These are phyloP conservation scores for Caenorhabditis plicata DNA, from an alignment of 2,888 invertebrate genomes.

Conservation along the genomic window DNA sequence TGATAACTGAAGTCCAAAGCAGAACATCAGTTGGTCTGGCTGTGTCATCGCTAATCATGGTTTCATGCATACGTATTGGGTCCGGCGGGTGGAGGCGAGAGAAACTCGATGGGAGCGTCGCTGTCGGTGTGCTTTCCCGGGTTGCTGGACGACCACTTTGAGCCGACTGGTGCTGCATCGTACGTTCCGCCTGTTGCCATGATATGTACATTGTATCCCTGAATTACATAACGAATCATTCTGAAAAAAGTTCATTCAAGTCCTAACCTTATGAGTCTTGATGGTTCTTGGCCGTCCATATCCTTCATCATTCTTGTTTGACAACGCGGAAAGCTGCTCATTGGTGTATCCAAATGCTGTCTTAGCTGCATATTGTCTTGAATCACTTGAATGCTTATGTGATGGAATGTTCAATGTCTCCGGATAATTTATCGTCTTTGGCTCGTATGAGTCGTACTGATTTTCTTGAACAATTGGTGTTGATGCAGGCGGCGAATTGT, in stretches of 20 bases:
- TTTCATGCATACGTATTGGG: conserved; percentile 10
- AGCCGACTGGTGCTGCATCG: conserved; percentile 33
- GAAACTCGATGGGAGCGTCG: conserved; percentile 4
- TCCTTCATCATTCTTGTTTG: conserved; percentile 3
- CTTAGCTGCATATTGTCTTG: conserved; percentile 24
- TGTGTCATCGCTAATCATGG: not conserved
- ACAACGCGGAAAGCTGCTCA: conserved; percentile 21
- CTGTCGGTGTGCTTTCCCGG: not conserved
- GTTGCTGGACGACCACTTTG: conserved; percentile 15
- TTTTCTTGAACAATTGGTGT: not conserved
- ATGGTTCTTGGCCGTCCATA: conserved; percentile 24
- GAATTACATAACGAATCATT: conserved; percentile 1
- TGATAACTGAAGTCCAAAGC: conserved; percentile 22
- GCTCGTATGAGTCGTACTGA: conserved; percentile 1
- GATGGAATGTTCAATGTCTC: conserved; percentile 15
- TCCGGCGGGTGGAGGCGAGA: conserved; percentile 13
- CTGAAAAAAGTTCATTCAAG: not conserved
- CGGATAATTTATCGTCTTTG: conserved; percentile 32
- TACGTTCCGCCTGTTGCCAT: conserved; percentile 30
- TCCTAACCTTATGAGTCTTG: conserved; percentile 24
- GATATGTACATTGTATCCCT: conserved; percentile 44
- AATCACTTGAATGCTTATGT: conserved; percentile 29
- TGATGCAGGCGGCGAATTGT: not conserved
- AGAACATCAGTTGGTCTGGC: conserved; percentile 7
- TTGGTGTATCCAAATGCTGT: conserved; percentile 26